Base-by-base conservation (phyloP, 2,888 invertebrate species). In the Drosophila recens region DNA sequence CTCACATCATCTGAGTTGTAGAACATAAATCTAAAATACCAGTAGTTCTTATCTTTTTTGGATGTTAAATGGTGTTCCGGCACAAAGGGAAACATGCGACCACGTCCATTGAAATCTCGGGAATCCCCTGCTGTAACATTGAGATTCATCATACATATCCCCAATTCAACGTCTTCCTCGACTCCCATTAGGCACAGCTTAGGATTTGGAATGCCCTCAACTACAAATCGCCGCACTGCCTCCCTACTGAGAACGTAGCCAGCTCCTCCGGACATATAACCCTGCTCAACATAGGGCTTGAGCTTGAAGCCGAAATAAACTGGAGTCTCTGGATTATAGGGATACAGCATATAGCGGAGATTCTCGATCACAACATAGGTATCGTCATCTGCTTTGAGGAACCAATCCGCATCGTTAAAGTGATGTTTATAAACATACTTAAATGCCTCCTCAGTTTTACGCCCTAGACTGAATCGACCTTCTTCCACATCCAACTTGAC, bases 331-430 rank as follows among this genome's bases (percentile, higher is more conserved):
- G 96, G 94, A 82, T 95, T 94, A 89, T 97, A 95, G 0, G 96
- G 95, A 33, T 95, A 94, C 17, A 99, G 92, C 96, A 99, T 96
- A 90, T 96, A 97, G 13, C 99, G 94, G 40, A 99, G 93, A 93
- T 99, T 99, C 93, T 99, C 99, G 40, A 99, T 95, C 40, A 99
- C 94, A 20, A 98, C 97, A 92, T 98, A 99, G 36, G 99, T 99
- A 90, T 99, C 99, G 92, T 99, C 99, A 90, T 99, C 99, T 17
- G 99, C 99, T 92, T 99, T 99, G 87, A 99, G 93, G 92, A 99
- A 99, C 98, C 98, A 99, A 92, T 99, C 98, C 1, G 96, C 97
- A 59, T 98, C 95, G 79, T 98, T 94, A 54, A 95, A 93, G 91
- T 98, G 96, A 90, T 98, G 94, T 79, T 97, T 94, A 90, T 98